phyloP scores from a whole-genome alignment of 2,888 invertebrate genomes.

The Parnassius mnemosyne region DNA sequence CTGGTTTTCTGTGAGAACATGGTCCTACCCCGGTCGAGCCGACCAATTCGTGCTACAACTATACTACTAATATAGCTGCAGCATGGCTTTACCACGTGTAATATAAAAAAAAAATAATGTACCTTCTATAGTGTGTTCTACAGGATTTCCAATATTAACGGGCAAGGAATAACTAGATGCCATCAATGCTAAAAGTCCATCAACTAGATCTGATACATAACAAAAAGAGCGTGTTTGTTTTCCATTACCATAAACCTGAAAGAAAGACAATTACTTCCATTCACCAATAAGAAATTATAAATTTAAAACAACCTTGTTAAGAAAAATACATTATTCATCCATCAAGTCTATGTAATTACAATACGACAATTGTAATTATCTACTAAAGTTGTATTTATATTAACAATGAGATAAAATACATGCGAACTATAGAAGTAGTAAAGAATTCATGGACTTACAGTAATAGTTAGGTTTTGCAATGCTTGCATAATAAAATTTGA shows the following conservation, averaged over 20 bases:
- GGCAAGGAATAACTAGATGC: conserved; percentile 95
- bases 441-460: conserved; percentile 80
- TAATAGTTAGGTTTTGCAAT: conserved; percentile 95
- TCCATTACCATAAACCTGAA: conserved; percentile 90
- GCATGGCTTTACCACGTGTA: too few relatives aligned
- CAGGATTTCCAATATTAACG: conserved; percentile 98
- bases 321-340: too few relatives aligned
- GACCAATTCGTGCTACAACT: too few relatives aligned
- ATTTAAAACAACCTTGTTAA: too few relatives aligned
- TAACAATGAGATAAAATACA: too few relatives aligned
- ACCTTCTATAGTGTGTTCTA: conserved; percentile 97
- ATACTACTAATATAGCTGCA: too few relatives aligned
- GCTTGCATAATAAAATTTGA: conserved; percentile 99
- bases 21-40: too few relatives aligned
- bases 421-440: too few relatives aligned
- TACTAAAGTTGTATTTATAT: too few relatives aligned
- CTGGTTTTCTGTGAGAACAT: too few relatives aligned
- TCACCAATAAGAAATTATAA: not conserved
- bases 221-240: conserved; percentile 98
- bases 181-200: conserved; percentile 96
- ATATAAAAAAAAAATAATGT: conserved; percentile 30
- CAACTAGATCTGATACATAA: conserved; percentile 97
- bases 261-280: conserved; percentile 17
- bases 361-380: too few relatives aligned
- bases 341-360: too few relatives aligned